Conservation (phyloP, 1,140 invertebrate genomes). For the Brachionus manjavacas region DNA sequence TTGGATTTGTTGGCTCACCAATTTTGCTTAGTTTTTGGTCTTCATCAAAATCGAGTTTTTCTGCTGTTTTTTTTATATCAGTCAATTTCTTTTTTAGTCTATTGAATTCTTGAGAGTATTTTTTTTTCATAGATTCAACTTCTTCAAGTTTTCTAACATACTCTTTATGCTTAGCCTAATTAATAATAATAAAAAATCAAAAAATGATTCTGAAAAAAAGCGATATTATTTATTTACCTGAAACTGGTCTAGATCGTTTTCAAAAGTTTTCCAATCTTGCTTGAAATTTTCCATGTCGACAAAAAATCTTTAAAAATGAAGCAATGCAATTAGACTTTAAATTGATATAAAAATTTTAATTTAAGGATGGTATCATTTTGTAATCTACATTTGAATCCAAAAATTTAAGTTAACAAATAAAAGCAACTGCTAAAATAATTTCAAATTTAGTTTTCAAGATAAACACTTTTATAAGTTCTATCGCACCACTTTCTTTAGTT, state of each 20-base stretch:
- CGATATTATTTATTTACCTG: background rate
- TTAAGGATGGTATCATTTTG: background rate
- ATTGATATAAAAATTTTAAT: background rate
- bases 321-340: background rate
- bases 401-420: background rate
- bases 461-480: background rate
- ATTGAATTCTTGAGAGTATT: slow-evolving; percentile 85
- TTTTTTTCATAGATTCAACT: slow-evolving; percentile 73
- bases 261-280: background rate
- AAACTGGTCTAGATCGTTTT: slow-evolving; percentile 2
- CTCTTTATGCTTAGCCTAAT: slow-evolving; percentile 63
- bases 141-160: slow-evolving; percentile 78
- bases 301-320: background rate
- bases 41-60: background rate
- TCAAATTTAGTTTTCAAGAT: background rate
- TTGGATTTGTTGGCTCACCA: slow-evolving; percentile 57
- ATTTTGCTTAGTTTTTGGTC: slow-evolving; percentile 49
- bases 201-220: background rate
- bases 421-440: background rate
- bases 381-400: background rate
- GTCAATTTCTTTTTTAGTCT: slow-evolving; percentile 73
- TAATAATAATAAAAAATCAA: background rate
- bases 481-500: background rate
- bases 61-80: slow-evolving; percentile 63
- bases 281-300: background rate